Evolutionary conservation across 2,797 vertebrate species (phyloP).

Genomic region (Phrynocephalus forsythii): DNA sequence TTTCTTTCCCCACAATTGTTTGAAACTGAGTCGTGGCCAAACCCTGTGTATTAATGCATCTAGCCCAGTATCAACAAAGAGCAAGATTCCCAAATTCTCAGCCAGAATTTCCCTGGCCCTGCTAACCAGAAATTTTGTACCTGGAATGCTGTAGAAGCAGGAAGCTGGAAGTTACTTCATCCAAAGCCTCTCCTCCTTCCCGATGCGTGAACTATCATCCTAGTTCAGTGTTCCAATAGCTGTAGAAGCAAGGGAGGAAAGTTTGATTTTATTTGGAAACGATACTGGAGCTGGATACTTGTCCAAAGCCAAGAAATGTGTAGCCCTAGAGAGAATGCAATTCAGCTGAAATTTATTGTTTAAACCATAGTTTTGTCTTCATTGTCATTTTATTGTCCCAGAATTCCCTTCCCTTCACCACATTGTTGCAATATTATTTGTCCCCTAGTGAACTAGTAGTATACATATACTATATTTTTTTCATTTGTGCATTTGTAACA

Average conservation of each 20-base stretch:
- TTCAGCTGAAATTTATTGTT: neutral
- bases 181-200: neutral
- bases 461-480: neutral
- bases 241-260: neutral
- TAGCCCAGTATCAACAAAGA: neutral
- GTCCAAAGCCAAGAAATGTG: neutral
- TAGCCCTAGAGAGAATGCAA: neutral
- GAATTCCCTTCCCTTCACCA: neutral
- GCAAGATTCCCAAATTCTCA: neutral
- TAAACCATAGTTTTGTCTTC: conserved; percentile 1
- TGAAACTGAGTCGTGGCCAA: neutral
- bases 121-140: neutral
- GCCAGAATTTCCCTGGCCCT: neutral
- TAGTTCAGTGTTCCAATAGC: neutral
- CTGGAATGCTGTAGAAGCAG: neutral
- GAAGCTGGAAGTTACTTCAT: neutral
- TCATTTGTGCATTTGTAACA: neutral
- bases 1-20: neutral
- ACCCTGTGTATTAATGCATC: neutral
- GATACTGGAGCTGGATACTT: neutral
- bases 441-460: neutral
- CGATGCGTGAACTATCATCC: neutral
- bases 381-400: neutral
- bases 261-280: neutral
- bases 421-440: rapidly evolving